Base-by-base conservation (phyloP, 2,888 invertebrate genomes). In the Poecilobothrus nobilitatus region DNA sequence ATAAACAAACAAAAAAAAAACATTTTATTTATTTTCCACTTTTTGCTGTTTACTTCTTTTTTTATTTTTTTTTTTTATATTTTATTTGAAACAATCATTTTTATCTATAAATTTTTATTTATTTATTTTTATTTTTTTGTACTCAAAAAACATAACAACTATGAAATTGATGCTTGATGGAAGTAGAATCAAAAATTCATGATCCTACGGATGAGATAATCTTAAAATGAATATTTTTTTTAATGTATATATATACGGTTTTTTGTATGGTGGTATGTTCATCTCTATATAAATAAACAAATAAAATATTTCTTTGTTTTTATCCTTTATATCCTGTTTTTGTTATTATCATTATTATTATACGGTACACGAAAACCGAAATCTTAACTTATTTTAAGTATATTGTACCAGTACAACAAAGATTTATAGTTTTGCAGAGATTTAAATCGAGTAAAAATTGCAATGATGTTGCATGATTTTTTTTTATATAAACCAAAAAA, bases 381-480 rank as follows among this genome's bases (percentile, higher is more conserved):
- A 18, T 53, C 12, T 53, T 53, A 18, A 53, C 15, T 53, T 53
- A 12, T 53, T 53, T 53, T 41, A 41, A 15, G 12, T 41, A 41
- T 41, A n/a, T 12, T 53, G 53, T 53, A 53, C 53, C 2, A 18
- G 41, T 12, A 53, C 15, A 53, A n/a, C 53, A 53, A 53, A 18
- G 15, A 53, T 53, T 53, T 53, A 53, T 53, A 53, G 53, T 53
- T 53, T 53, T 53, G 53, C 53, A 53, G 53, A 53, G 53, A 53
- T 53, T 53, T 53, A 53, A 53, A 53, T 53, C 53, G 53, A 53
- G 53, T 53, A 53, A 53, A 53, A 53, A 53, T 53, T 53, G 53
- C 53, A 53, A 53, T 53, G 53, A 53, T 53, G 53, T 53, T 53
- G 53, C 53, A 53, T 5, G 53, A 53, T 53, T 53, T 53, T 12